Evolutionary conservation across 2,113 vertebrate species (phyloP).

Genomic region (Steatornis caripensis): DNA sequence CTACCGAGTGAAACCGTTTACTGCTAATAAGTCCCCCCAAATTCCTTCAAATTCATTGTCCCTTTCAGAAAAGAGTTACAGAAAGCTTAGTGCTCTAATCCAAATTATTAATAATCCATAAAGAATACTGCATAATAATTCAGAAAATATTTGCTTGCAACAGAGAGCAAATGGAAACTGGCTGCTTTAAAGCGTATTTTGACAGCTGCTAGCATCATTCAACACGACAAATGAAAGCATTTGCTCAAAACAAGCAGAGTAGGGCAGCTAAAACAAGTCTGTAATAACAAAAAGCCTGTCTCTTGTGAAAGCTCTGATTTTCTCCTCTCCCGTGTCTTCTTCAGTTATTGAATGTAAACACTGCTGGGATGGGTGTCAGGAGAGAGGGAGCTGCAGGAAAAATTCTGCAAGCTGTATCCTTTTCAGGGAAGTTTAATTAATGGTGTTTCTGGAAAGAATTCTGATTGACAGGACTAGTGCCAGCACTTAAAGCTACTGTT

Average conservation of each 20-base stretch:
- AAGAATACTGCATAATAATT: not conserved
- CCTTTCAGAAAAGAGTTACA: not conserved
- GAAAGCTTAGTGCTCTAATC: not conserved
- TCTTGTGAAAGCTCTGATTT: not conserved
- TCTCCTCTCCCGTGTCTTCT: not conserved
- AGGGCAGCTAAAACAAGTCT: constrained; percentile 11
- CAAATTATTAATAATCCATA: not conserved
- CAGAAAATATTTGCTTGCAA: not conserved
- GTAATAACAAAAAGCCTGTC: constrained; percentile 31
- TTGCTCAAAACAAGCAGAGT: constrained; percentile 45
- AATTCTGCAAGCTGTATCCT: not conserved
- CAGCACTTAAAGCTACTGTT: constrained; percentile 28
- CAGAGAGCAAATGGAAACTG: constrained; percentile 34
- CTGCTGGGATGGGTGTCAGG: not conserved
- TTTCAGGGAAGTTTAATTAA: constrained; percentile 6
- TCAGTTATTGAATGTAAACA: not conserved
- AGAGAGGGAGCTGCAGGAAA: not conserved
- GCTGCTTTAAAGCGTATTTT: constrained; percentile 41
- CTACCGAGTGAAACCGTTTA: not conserved
- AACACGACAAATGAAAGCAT: constrained; percentile 40
- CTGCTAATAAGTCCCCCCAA: not conserved
- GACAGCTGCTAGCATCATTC: constrained; percentile 55
- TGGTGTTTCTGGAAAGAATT: constrained; percentile 16
- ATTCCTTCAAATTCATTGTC: not conserved
- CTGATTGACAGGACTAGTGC: constrained; percentile 14